These are phyloP conservation scores for Tympanoctomys barrerae DNA, from an alignment of 2,797 vertebrate species.

Conservation along the genomic window DNA sequence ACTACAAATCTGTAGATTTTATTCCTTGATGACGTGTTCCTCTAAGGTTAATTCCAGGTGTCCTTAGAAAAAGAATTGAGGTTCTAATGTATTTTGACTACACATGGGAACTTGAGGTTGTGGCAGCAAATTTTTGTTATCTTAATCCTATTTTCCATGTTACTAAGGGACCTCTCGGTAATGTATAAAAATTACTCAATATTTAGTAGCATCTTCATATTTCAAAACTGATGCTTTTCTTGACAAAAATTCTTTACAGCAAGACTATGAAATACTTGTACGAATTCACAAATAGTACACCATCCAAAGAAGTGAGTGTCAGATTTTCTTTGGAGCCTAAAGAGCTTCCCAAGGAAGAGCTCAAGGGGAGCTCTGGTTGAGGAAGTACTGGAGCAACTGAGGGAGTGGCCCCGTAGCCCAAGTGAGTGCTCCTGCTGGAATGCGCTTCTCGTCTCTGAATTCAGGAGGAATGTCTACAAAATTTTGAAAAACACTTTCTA, in stretches of 20 bases:
- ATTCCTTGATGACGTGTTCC: neutral
- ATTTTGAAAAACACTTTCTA: neutral
- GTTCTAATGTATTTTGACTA: neutral
- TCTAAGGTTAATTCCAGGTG: neutral
- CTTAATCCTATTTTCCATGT: neutral
- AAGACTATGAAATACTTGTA: neutral
- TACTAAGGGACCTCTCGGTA: neutral
- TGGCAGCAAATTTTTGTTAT: neutral
- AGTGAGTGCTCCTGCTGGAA: neutral
- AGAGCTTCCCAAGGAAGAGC: neutral
- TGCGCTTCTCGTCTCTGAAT: neutral
- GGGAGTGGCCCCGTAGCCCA: fast-evolving
- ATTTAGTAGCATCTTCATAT: neutral
- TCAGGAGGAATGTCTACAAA: neutral
- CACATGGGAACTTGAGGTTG: neutral
- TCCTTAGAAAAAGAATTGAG: conserved; percentile 13
- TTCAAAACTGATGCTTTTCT: conserved; percentile 36
- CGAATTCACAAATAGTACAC: neutral
- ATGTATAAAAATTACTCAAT: neutral
- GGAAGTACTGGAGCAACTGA: neutral
- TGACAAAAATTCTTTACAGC: neutral
- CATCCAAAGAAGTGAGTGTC: neutral
- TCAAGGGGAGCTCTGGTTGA: neutral
- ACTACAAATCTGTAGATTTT: neutral
- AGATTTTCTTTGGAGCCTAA: neutral